Conservation (phyloP, 2,797 vertebrate genomes). For the Apogon talboti region DNA sequence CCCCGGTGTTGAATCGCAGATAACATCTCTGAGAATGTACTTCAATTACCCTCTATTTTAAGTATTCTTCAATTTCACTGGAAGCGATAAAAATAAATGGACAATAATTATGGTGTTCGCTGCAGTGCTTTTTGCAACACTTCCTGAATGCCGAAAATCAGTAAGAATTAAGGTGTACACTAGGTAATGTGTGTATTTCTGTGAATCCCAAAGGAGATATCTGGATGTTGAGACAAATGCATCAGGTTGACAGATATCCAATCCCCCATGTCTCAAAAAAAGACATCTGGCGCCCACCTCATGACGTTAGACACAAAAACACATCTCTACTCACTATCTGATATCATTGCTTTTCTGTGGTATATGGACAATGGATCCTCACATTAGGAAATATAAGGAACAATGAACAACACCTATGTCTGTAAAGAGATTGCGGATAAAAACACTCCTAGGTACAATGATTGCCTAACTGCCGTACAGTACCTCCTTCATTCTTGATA, state of each 20-base stretch:
- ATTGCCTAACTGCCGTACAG: constrained; percentile 37
- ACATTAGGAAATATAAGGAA: constrained; percentile 36
- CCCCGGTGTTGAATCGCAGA: constrained; percentile 36
- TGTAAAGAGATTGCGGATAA: constrained; percentile 29
- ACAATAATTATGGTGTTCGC: constrained; percentile 16
- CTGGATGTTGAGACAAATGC: constrained; percentile 11
- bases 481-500: constrained; percentile 61
- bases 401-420: constrained; percentile 40
- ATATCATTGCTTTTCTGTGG: constrained; percentile 33
- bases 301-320: constrained; percentile 27
- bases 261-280: constrained; percentile 14
- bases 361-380: constrained; percentile 46
- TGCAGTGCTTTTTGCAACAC: no score
- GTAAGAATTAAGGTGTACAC: neutral
- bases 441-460: constrained; percentile 2
- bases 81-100: constrained; percentile 31
- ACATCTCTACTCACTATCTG: constrained; percentile 19
- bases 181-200: neutral
- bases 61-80: constrained; percentile 11
- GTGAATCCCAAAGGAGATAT: constrained; percentile 3
- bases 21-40: constrained; percentile 17
- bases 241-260: constrained; percentile 25
- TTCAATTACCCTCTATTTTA: constrained; percentile 24
- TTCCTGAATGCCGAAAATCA: neutral
- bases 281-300: constrained; percentile 21